Conservation (phyloP, 2,113 vertebrate species). For the Ia io region DNA sequence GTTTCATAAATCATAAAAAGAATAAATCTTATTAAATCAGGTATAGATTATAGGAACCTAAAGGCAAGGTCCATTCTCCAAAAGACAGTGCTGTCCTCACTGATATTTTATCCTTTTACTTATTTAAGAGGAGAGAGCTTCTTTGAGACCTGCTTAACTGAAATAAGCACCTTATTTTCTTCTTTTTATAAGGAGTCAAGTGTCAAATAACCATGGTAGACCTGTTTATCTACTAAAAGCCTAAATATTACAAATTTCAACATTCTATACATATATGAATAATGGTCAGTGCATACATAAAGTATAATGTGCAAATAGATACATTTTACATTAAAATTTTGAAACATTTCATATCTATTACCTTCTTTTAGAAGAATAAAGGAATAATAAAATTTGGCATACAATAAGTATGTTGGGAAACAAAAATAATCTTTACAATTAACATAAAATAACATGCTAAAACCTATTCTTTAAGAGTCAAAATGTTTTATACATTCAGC, state of each 20-base stretch:
- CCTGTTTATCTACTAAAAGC: neutral
- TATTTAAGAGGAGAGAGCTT: constrained; percentile 52
- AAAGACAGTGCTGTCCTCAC: constrained; percentile 53
- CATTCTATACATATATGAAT: neutral
- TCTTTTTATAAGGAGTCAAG: constrained; percentile 32
- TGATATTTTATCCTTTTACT: constrained; percentile 59
- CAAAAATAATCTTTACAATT: neutral
- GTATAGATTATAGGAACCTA: constrained; percentile 61
- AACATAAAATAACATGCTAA: neutral
- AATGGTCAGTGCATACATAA: neutral
- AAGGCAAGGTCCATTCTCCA: constrained; percentile 56
- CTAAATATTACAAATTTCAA: neutral
- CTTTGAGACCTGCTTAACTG: constrained; percentile 31
- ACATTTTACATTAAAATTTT: neutral
- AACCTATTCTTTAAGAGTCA: neutral
- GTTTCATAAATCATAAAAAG: constrained; percentile 73
- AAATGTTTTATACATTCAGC: neutral
- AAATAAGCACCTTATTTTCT: constrained; percentile 8
- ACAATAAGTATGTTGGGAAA: neutral
- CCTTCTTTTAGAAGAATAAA: constrained; percentile 1
- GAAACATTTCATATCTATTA: neutral
- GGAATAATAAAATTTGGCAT: neutral
- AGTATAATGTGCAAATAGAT: neutral
- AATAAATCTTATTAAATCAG: constrained; percentile 76
- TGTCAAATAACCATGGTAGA: constrained; percentile 28